These are phyloP conservation scores for Myrmecobius fasciatus DNA, from an alignment of 2,113 vertebrate species.

Conservation along the genomic window DNA sequence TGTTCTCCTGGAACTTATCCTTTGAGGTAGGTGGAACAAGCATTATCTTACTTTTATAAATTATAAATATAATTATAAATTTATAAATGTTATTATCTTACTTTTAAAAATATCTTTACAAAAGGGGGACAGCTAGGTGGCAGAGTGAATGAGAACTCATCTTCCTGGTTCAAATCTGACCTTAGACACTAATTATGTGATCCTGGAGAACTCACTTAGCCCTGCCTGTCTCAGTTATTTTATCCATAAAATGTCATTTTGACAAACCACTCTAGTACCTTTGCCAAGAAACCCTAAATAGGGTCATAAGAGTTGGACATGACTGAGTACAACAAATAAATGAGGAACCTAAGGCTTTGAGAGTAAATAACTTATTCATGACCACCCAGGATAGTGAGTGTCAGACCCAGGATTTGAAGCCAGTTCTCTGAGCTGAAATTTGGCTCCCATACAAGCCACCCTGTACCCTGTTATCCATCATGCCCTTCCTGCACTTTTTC, in stretches of 20 bases:
- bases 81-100: no score
- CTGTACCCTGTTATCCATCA: rapidly evolving
- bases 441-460: neutral
- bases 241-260: neutral
- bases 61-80: no score
- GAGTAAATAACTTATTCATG: neutral
- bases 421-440: neutral
- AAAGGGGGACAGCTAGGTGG: neutral
- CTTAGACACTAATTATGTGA: neutral
- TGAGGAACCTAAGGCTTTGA: neutral
- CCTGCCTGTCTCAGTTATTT: neutral
- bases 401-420: neutral
- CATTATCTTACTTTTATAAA: neutral
- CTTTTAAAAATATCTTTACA: no score
- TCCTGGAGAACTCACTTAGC: neutral
- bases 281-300: neutral
- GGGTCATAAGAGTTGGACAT: neutral
- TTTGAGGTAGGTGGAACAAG: neutral
- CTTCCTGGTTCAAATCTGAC: neutral
- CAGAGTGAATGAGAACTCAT: neutral
- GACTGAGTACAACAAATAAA: neutral
- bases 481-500: no score
- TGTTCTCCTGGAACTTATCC: neutral
- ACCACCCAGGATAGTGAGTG: rapidly evolving
- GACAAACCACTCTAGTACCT: neutral